phyloP scores from a whole-genome alignment of 1,140 invertebrate genomes.

The Heliconius melpomene region DNA sequence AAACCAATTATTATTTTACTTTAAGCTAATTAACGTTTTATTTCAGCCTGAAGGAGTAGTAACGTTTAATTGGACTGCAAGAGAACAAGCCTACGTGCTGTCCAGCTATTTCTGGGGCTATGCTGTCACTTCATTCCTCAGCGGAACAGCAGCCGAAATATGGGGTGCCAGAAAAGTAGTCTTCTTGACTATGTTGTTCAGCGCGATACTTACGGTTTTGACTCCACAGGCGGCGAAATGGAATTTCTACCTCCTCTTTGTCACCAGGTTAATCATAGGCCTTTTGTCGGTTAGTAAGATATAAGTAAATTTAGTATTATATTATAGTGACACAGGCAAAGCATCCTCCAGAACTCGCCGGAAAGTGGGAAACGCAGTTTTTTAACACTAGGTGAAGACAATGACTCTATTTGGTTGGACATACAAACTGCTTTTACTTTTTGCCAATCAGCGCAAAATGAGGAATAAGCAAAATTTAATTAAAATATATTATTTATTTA shows the following conservation, averaged over 20 bases:
- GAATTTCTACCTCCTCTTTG: constrained; percentile 84
- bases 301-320: not conserved
- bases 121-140: constrained; percentile 82
- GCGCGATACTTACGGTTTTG: constrained; percentile 86
- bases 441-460: no score
- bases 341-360: no score
- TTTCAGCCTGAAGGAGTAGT: constrained; percentile 68
- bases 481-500: no score
- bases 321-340: no score
- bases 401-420: no score
- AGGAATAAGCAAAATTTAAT: no score
- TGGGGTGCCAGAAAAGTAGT: constrained; percentile 88
- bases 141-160: constrained; percentile 87
- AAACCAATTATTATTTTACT: no score
- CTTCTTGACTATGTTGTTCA: constrained; percentile 84
- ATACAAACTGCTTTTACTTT: no score
- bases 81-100: constrained; percentile 69
- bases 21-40: constrained; percentile 3
- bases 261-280: constrained; percentile 84
- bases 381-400: no score
- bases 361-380: no score
- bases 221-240: constrained; percentile 84
- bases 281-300: constrained; percentile 83
- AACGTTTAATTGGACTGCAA: constrained; percentile 66
- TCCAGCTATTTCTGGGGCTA: constrained; percentile 79